Conservation (phyloP, 1,140 invertebrate genomes). For the Heliconius melpomene region DNA sequence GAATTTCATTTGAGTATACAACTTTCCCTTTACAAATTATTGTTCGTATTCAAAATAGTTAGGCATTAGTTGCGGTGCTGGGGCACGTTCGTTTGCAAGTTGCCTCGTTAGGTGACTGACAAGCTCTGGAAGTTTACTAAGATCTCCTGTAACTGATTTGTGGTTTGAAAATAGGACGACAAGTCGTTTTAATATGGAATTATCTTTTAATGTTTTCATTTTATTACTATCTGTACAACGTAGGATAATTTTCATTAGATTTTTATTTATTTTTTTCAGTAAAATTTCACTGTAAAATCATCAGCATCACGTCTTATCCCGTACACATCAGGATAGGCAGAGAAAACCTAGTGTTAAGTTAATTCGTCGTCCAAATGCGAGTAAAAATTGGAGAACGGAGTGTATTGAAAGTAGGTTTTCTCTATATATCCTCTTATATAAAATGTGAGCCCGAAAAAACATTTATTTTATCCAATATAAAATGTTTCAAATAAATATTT, state of each 20-base stretch:
- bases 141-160: slow-evolving; percentile 17
- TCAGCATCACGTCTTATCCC: too few species aligned
- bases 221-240: too few species aligned
- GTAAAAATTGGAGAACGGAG: neutral
- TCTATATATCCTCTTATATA: neutral
- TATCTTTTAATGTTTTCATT: neutral
- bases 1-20: slow-evolving; percentile 32
- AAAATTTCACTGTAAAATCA: too few species aligned
- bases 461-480: neutral
- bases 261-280: too few species aligned
- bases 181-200: neutral
- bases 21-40: slow-evolving; percentile 32
- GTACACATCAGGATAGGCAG: too few species aligned
- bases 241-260: too few species aligned
- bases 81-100: slow-evolving; percentile 37
- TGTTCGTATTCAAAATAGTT: slow-evolving; percentile 21
- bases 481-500: neutral
- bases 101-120: slow-evolving; percentile 46
- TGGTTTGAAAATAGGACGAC: neutral
- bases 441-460: neutral
- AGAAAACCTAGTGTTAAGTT: too few species aligned
- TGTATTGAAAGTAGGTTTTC: too few species aligned
- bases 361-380: neutral
- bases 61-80: slow-evolving; percentile 22
- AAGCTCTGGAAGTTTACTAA: slow-evolving; percentile 31